phyloP scores from a whole-genome alignment of 2,113 vertebrate species.

The Periophthalmodon schlosseri region DNA sequence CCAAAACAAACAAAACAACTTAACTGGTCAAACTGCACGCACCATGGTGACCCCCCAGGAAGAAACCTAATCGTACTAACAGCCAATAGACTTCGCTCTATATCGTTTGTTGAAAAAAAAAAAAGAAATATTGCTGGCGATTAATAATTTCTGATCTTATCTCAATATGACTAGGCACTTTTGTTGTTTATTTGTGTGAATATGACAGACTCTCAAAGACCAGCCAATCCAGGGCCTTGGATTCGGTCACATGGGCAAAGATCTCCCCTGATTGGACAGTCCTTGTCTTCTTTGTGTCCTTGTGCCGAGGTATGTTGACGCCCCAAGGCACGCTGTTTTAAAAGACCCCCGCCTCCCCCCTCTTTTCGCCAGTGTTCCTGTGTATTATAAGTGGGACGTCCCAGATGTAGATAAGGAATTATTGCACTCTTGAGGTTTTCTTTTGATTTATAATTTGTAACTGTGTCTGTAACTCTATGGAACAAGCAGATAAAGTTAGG shows the following conservation, averaged over 20 bases:
- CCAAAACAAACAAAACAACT: conserved; percentile 41
- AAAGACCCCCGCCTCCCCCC: conserved; percentile 50
- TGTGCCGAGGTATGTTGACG: conserved; percentile 64
- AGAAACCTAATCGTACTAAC: conserved; percentile 76
- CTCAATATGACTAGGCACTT: conserved; percentile 51
- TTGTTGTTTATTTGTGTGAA: conserved; percentile 53
- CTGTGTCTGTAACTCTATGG: conserved; percentile 67
- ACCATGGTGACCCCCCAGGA: conserved; percentile 82
- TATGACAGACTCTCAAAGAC: conserved; percentile 33
- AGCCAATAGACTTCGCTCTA: conserved; percentile 82
- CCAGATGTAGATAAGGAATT: conserved; percentile 72
- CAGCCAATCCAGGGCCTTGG: conserved; percentile 45
- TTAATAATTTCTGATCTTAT: conserved; percentile 62
- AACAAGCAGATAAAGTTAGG: conserved; percentile 63
- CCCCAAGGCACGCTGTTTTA: conserved; percentile 57
- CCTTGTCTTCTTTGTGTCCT: conserved; percentile 59
- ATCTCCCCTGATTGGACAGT: conserved; percentile 62
- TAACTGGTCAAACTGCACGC: conserved; percentile 79
- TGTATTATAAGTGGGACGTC: conserved; percentile 72
- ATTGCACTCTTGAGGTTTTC: conserved; percentile 70
- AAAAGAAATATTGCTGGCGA: conserved; percentile 59
- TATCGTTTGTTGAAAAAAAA: conserved; percentile 87
- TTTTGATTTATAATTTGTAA: conserved; percentile 70
- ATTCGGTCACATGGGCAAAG: conserved; percentile 63
- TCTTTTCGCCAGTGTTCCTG: conserved; percentile 56